Evolutionary conservation across 2,888 invertebrate genomes (phyloP).

Genomic region (Amaurobius ferox): DNA sequence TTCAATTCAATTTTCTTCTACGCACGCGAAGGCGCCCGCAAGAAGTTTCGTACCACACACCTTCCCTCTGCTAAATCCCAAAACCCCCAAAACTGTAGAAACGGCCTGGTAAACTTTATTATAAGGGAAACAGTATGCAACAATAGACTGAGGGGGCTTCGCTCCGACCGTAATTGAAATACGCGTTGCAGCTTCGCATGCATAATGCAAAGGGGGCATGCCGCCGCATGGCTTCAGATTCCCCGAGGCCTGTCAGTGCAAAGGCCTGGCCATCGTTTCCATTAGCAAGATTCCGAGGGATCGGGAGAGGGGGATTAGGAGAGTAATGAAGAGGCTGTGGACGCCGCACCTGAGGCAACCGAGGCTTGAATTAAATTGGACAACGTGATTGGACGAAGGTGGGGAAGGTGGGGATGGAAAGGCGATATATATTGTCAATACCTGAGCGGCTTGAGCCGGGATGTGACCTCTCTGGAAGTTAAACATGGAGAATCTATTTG

Average conservation of each 20-base stretch:
- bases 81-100: not conserved
- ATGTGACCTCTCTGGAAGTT: constrained; percentile 10
- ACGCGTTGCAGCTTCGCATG: not conserved
- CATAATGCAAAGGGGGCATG: not conserved
- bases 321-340: constrained; percentile 11
- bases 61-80: not conserved
- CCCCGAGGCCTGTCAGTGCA: constrained; percentile 10
- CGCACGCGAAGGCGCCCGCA: not conserved
- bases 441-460: not conserved
- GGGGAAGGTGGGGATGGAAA: not conserved
- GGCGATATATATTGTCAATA: not conserved
- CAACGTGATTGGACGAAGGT: constrained; percentile 9
- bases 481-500: not conserved
- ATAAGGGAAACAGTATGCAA: constrained; percentile 1
- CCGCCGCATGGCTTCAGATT: not conserved
- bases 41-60: constrained; percentile 3
- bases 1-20: constrained; percentile 11
- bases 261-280: not conserved
- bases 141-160: not conserved
- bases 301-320: not conserved
- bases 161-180: constrained; percentile 6
- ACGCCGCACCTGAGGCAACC: constrained; percentile 10
- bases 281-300: not conserved
- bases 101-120: constrained; percentile 6
- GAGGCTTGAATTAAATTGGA: constrained; percentile 3